Percentiles rank a stretch among this genome's conserved stretches.
Conservation (phyloP, 2,113 vertebrate species). For the Pristiophorus japonicus region DNA sequence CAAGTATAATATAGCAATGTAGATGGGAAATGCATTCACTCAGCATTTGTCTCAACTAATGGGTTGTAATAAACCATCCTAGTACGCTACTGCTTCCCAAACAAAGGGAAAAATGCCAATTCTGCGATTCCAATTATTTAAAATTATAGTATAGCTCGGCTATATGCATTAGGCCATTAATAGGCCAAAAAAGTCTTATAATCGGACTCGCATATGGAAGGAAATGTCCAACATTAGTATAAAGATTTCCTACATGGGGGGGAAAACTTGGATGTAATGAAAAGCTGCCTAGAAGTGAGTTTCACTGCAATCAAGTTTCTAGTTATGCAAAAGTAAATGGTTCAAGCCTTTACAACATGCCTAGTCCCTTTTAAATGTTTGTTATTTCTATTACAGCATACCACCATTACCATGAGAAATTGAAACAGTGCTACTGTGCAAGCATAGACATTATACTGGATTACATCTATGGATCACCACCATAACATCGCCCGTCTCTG, state of each 20-base stretch:
- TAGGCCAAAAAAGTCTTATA: neutral
- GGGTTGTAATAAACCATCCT: conserved; percentile 27
- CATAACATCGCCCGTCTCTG: too few species aligned
- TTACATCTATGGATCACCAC: neutral
- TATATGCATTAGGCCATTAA: neutral
- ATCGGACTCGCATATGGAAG: neutral
- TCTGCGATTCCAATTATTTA: neutral
- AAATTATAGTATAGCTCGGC: neutral
- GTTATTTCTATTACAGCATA: neutral
- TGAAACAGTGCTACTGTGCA: neutral
- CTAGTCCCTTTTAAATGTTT: neutral
- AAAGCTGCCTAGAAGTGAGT: neutral
- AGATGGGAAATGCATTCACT: neutral
- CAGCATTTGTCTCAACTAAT: conserved; percentile 36
- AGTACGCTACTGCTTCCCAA: neutral
- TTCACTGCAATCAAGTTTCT: neutral
- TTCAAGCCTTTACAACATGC: neutral
- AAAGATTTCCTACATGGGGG: neutral
- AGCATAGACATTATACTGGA: neutral
- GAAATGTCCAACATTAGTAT: neutral
- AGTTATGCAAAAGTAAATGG: neutral
- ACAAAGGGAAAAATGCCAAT: conserved; percentile 17
- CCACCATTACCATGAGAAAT: neutral
- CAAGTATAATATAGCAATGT: conserved; percentile 34
- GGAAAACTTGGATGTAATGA: neutral